These are phyloP conservation scores for Sternarchorhynchus goeldii DNA, from an alignment of 2,797 vertebrate species.

Conservation along the genomic window DNA sequence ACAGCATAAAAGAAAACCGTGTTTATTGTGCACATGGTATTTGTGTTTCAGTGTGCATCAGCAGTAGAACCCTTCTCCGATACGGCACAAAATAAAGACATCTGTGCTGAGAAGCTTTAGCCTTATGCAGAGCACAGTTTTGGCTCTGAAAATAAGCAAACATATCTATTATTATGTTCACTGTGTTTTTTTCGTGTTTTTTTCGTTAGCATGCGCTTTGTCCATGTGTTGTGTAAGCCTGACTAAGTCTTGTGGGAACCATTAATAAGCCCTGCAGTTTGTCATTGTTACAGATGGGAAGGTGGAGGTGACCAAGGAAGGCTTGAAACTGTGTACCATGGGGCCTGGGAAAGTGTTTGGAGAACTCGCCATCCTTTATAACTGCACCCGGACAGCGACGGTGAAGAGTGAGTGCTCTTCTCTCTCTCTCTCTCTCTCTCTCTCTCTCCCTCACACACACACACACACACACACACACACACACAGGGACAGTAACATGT, in stretches of 20 bases:
- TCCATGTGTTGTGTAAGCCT: not conserved
- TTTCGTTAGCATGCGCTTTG: not conserved
- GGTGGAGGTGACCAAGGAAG: conserved; percentile 97
- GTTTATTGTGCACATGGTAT: not conserved
- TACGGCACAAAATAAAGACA: conserved; percentile 1
- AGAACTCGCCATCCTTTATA: conserved; percentile 97
- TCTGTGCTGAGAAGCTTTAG: not conserved
- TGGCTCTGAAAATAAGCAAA: conserved; percentile 17
- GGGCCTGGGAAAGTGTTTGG: conserved; percentile 96
- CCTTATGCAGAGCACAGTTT: not conserved
- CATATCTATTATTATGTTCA: conserved; percentile 4
- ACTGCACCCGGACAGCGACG: conserved; percentile 95
- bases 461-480: conserved; percentile 13
- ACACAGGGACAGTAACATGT: not conserved
- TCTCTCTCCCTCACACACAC: conserved; percentile 45
- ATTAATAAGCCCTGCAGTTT: not conserved
- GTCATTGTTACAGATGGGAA: conserved; percentile 84
- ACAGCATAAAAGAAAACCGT: not conserved
- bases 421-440: not conserved
- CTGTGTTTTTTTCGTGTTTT: not conserved
- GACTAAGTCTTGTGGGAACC: not conserved
- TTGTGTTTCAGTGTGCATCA: not conserved
- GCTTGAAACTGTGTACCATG: conserved; percentile 94
- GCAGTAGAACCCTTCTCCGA: conserved; percentile 9
- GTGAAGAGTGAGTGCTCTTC: conserved; percentile 89